phyloP scores from a whole-genome alignment of 2,113 vertebrate genomes.

The Sander lucioperca region DNA sequence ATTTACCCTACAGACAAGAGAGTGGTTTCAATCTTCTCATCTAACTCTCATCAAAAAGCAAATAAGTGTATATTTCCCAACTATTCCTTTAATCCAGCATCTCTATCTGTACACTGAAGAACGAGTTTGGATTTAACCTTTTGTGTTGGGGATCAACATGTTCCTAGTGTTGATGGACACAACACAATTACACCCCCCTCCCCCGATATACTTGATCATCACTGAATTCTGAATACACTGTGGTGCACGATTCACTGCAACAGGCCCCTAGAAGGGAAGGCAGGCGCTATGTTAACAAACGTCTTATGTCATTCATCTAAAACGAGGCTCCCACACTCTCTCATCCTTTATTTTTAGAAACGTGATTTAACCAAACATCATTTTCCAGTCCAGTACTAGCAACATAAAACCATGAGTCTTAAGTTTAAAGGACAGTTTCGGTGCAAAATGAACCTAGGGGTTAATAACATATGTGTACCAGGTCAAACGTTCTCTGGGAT shows the following conservation, averaged over 20 bases:
- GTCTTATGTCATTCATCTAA: conserved; percentile 54
- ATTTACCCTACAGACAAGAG: background rate
- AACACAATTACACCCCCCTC: background rate
- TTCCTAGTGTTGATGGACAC: background rate
- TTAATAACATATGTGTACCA: too few species aligned
- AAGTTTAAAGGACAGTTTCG: too few species aligned
- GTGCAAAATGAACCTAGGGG: too few species aligned
- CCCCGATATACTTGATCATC: conserved; percentile 4
- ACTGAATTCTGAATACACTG: conserved; percentile 3
- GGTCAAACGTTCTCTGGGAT: too few species aligned
- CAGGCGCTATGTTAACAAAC: conserved; percentile 49
- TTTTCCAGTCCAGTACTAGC: background rate
- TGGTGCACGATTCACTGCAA: conserved; percentile 18
- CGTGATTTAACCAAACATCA: conserved; percentile 15
- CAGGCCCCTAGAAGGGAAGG: conserved; percentile 65
- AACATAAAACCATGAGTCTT: background rate
- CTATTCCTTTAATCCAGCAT: background rate
- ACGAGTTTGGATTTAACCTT: background rate
- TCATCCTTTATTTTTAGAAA: conserved; percentile 68
- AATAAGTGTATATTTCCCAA: background rate
- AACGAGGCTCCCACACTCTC: conserved; percentile 29
- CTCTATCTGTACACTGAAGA: background rate
- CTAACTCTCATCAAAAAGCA: background rate
- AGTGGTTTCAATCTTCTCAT: background rate
- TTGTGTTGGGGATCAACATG: background rate